phyloP scores from a whole-genome alignment of 2,888 invertebrate species.

The Zygaena filipendulae region DNA sequence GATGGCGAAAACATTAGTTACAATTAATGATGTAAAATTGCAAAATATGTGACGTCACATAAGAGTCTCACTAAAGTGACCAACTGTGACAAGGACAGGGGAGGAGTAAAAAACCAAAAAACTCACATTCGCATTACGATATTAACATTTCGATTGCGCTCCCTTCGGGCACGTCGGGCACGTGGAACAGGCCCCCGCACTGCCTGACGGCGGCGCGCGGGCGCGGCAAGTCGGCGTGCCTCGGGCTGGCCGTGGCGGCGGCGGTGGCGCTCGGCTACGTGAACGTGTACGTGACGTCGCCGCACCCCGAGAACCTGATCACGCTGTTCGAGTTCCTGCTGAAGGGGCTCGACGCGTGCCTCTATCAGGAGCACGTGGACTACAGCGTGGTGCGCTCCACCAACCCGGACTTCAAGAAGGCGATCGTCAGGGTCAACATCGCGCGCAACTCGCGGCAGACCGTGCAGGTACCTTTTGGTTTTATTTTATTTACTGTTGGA shows the following conservation, averaged over 20 bases:
- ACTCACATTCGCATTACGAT: no score
- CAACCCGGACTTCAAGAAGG: conserved; percentile 96
- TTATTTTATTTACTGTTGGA: no score
- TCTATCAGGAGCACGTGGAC: conserved; percentile 96
- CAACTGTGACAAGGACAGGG: no score
- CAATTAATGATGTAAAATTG: no score
- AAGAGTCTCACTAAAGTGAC: no score
- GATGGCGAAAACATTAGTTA: no score
- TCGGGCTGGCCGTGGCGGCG: conserved; percentile 92
- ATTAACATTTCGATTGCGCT: conserved; percentile 23
- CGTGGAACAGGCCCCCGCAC: conserved; percentile 90
- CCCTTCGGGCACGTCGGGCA: no score
- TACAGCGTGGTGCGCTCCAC: conserved; percentile 95
- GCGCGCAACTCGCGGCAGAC: conserved; percentile 92
- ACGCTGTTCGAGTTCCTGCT: conserved; percentile 97
- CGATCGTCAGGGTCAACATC: conserved; percentile 92
- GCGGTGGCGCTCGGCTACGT: conserved; percentile 88
- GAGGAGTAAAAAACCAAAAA: no score
- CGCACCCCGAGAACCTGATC: conserved; percentile 97
- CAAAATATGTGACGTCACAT: no score
- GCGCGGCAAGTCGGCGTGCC: conserved; percentile 96
- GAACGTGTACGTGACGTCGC: conserved; percentile 97
- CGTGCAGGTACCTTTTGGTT: conserved; percentile 81
- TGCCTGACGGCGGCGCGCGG: conserved; percentile 97
- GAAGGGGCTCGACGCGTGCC: conserved; percentile 93